phyloP scores from a whole-genome alignment of 2,797 vertebrate species.

The Eutrigla gurnardus region DNA sequence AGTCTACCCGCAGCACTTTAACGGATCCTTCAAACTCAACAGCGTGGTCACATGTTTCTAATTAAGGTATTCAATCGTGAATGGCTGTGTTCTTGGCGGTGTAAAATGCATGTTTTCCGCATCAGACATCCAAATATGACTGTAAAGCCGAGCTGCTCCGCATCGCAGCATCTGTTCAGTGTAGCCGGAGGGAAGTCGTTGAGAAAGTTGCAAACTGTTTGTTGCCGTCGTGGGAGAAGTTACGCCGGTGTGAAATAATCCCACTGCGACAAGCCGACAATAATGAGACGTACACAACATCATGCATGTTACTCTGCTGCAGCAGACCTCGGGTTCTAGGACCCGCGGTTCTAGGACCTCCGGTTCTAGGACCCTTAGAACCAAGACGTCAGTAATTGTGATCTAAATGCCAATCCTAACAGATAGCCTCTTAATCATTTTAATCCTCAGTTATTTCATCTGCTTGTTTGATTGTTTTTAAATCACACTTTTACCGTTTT shows the following conservation, averaged over 20 bases:
- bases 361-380: neutral
- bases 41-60: neutral
- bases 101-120: slow-evolving; percentile 24
- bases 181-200: slow-evolving; percentile 62
- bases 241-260: slow-evolving; percentile 5
- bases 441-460: too few relatives aligned
- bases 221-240: slow-evolving; percentile 35
- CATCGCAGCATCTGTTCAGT: slow-evolving; percentile 53
- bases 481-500: too few relatives aligned
- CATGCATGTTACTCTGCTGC: neutral
- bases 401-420: neutral
- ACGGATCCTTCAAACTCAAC: neutral
- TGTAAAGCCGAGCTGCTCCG: slow-evolving; percentile 46
- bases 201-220: slow-evolving; percentile 59
- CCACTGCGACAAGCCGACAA: slow-evolving; percentile 14
- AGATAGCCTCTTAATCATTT: too few relatives aligned
- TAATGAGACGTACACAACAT: neutral
- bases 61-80: slow-evolving; percentile 22
- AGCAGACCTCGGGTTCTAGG: neutral
- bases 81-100: neutral
- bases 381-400: neutral
- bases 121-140: slow-evolving; percentile 35
- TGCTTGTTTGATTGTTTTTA: too few relatives aligned
- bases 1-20: slow-evolving; percentile 3
- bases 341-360: neutral